Base-by-base conservation (phyloP, 37 sponge, comb jelly and placozoan species). In the Aphrocallistes beatrix region DNA sequence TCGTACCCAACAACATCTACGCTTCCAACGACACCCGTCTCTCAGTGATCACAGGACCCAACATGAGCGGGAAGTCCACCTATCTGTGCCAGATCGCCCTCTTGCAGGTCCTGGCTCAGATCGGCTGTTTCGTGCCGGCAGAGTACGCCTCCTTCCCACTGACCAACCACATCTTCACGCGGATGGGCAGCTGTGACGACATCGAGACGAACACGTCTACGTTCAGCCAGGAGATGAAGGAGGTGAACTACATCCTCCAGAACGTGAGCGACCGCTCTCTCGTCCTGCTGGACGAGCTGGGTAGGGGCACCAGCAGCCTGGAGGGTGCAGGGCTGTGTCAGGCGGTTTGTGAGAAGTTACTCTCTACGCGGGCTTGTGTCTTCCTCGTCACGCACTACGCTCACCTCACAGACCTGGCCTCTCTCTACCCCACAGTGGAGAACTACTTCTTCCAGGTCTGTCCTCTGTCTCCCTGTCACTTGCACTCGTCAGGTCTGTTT, bases 131-230 rank as follows among this genome's bases (percentile, higher is more conserved):
- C 87, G 91, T 98, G 1, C 99, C 99, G 16, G 99, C 99, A 6
- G 88, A 89, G 34, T 98, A 95, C 83, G 99, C 96, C 38, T 91
- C 95, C 40, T 92, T 98, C 45, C 83, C 94, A 19, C 82, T 95
- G 13, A 86, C 91, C 45, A 86, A 92, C 82, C 94, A 96, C 39
- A 87, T 98, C 36, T 98, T 98, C 88, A 90, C 94, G 28, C 85
- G 96, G 19, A 96, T 99, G 36, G 99, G 96, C 17, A 88, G 91
- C 48, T 94, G 94, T 85, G 96, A 95, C 86, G 96, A 95, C 81
- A 94, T 99, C 36, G 96, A 95, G 81, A 94, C 93, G 9, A 99
- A 99, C 85, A 90, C 96, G 3, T 99, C 99, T 0, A 93, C 99
- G 51, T 99, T 99, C 86, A 94, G 92, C 84, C 86, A 94, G 9